Evolutionary conservation across 2,113 vertebrate species (phyloP).

Genomic region (Clarias magur): DNA sequence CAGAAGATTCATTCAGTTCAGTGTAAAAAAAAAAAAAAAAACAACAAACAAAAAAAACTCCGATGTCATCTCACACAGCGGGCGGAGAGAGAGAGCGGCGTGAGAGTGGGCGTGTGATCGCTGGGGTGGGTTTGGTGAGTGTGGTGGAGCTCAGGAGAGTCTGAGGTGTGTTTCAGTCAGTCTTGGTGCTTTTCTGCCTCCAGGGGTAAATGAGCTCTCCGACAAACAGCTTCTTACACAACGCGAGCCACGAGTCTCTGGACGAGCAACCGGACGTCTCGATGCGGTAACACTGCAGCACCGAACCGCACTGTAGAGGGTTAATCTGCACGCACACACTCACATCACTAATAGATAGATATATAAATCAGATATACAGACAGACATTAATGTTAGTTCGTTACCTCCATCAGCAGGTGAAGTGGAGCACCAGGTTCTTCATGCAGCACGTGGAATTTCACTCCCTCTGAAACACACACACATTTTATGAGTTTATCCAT

Average conservation of each 20-base stretch:
- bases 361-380: background rate
- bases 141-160: background rate
- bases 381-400: background rate
- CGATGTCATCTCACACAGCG: background rate
- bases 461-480: constrained; percentile 77
- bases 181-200: constrained; percentile 86
- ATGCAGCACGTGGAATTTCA: constrained; percentile 89
- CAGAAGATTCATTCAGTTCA: background rate
- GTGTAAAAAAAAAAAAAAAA: background rate
- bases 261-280: constrained; percentile 89
- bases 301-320: constrained; percentile 75
- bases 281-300: constrained; percentile 82
- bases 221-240: constrained; percentile 90
- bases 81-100: background rate
- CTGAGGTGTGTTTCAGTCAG: constrained; percentile 67
- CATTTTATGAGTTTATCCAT: background rate
- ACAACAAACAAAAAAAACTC: background rate
- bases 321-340: constrained; percentile 79
- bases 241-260: constrained; percentile 85
- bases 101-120: background rate
- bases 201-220: constrained; percentile 96
- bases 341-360: background rate
- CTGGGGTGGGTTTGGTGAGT: background rate
- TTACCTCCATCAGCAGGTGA: constrained; percentile 94
- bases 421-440: constrained; percentile 82